Conservation (phyloP, 2,888 invertebrate genomes). For the Amblyjoppa proteus region DNA sequence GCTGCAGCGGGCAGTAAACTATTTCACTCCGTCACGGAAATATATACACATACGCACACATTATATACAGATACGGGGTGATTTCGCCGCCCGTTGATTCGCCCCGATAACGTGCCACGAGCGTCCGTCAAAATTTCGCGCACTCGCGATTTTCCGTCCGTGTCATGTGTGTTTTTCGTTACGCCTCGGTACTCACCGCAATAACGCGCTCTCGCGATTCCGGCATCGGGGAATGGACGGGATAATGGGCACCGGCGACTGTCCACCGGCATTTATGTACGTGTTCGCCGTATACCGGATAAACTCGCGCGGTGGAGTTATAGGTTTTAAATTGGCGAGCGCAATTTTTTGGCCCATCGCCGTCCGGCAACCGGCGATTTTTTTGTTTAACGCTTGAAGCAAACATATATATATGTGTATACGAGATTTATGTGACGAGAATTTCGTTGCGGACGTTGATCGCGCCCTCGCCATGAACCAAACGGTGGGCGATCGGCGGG, state of each 20-base stretch:
- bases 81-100: constrained; percentile 33
- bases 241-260: not conserved
- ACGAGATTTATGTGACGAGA: not conserved
- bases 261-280: constrained; percentile 7
- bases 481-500: not conserved
- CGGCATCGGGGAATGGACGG: not conserved
- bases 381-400: not conserved
- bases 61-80: not conserved
- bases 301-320: not conserved
- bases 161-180: not conserved
- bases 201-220: constrained; percentile 44
- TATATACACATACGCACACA: not conserved
- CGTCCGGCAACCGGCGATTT: constrained; percentile 36
- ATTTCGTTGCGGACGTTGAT: constrained; percentile 42
- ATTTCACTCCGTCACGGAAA: not conserved
- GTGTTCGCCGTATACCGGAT: not conserved
- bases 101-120: constrained; percentile 18
- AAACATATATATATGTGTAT: not conserved
- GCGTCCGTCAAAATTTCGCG: constrained; percentile 22
- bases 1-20: not conserved
- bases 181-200: constrained; percentile 24
- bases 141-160: not conserved
- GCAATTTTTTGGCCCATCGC: constrained; percentile 57
- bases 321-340: constrained; percentile 35
- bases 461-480: not conserved